Conservation (phyloP, 2,888 invertebrate species). For the Amblyjoppa proteus region DNA sequence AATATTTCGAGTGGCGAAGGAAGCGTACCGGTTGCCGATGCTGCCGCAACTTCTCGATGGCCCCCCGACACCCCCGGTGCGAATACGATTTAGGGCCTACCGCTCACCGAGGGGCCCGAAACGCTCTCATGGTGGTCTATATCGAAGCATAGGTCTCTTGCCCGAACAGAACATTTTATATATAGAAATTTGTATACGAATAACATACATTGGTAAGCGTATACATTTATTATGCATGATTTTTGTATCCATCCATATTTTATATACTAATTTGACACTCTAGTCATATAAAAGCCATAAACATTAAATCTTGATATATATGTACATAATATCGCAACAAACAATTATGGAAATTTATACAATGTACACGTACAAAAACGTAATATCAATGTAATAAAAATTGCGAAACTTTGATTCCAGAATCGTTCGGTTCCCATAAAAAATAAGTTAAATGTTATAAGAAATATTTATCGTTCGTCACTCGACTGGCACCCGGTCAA, state of each 20-base stretch:
- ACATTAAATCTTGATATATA: neutral
- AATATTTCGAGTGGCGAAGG: constrained; percentile 79
- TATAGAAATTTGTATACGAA: neutral
- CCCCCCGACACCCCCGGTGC: constrained; percentile 78
- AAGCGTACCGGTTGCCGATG: constrained; percentile 71
- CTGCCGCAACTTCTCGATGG: constrained; percentile 28
- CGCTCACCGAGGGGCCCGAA: constrained; percentile 71
- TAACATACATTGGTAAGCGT: neutral
- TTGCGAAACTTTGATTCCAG: neutral
- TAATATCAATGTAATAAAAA: neutral
- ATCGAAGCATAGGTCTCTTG: constrained; percentile 47
- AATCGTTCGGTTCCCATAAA: neutral
- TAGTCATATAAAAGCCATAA: neutral
- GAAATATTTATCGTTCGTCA: too few species aligned
- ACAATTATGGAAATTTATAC: neutral
- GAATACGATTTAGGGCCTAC: constrained; percentile 83
- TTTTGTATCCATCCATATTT: neutral
- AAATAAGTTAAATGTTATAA: too few species aligned
- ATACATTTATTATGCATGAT: neutral
- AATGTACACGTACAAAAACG: neutral
- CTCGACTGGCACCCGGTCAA: neutral
- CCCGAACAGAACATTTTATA: constrained; percentile 57
- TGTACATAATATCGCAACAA: neutral
- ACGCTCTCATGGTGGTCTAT: constrained; percentile 69
- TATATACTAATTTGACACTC: neutral